A percentile compares a stretch with the other conserved stretches of the same genome.
Evolutionary conservation across 1,140 invertebrate genomes (phyloP).

Genomic region (Ips nitidus): DNA sequence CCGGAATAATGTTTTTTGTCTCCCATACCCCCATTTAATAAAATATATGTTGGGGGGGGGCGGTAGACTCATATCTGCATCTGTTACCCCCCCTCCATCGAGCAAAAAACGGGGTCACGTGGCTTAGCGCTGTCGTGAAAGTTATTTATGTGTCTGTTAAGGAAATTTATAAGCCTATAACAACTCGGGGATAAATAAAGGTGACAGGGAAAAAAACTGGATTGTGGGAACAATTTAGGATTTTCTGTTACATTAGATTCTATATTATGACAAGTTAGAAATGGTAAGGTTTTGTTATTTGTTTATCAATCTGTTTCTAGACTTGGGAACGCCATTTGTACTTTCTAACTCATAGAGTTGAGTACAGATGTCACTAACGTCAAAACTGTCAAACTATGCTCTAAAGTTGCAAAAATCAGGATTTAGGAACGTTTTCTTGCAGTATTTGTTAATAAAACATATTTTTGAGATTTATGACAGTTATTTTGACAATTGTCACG

Average conservation of each 20-base stretch:
- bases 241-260: too few species aligned
- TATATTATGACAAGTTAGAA: neutral
- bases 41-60: conserved; percentile 16
- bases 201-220: conserved; percentile 6
- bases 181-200: conserved; percentile 25
- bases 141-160: conserved; percentile 32
- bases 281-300: neutral
- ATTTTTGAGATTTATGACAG: too few species aligned
- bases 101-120: conserved; percentile 22
- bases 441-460: too few species aligned
- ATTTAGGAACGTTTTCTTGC: too few species aligned
- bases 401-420: too few species aligned
- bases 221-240: neutral
- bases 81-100: conserved; percentile 11
- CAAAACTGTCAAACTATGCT: neutral
- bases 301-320: neutral
- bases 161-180: conserved; percentile 26
- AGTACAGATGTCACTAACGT: neutral
- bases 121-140: conserved; percentile 26
- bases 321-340: neutral
- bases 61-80: conserved; percentile 20
- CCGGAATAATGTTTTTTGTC: conserved; percentile 10
- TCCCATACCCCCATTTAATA: conserved; percentile 9
- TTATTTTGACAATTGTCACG: too few species aligned
- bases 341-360: neutral